Conservation (phyloP, 1,140 invertebrate genomes). For the Neotoxoptera formosana region DNA sequence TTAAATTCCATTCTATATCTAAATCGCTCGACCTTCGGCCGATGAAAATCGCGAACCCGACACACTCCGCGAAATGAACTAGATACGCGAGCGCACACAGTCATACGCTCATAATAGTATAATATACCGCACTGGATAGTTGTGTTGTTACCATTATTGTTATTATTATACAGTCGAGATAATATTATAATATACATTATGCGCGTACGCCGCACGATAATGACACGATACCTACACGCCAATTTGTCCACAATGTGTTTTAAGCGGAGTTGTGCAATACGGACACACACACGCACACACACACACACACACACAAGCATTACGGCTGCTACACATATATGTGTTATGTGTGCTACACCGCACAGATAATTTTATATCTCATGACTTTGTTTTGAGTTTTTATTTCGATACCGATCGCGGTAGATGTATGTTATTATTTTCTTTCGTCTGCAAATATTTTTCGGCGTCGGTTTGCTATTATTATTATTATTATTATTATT, state of each 20-base stretch:
- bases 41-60: background rate
- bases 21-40: background rate
- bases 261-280: background rate
- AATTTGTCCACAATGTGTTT: conserved; percentile 27
- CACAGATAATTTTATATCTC: background rate
- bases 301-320: no score
- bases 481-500: no score
- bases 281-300: background rate
- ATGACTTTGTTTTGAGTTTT: background rate
- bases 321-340: no score
- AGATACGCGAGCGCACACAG: background rate
- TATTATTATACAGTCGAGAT: background rate
- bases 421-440: background rate
- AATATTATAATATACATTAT: background rate
- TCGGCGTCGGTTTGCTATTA: no score
- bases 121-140: background rate
- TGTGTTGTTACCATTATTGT: background rate
- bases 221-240: conserved; percentile 27
- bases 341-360: no score
- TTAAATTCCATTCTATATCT: background rate
- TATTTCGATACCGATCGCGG: background rate
- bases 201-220: background rate
- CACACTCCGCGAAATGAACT: conserved; percentile 11
- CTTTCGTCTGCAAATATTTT: background rate
- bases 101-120: background rate